Conservation (phyloP, 1,140 invertebrate genomes). For the Sweltsa coloradensis region DNA sequence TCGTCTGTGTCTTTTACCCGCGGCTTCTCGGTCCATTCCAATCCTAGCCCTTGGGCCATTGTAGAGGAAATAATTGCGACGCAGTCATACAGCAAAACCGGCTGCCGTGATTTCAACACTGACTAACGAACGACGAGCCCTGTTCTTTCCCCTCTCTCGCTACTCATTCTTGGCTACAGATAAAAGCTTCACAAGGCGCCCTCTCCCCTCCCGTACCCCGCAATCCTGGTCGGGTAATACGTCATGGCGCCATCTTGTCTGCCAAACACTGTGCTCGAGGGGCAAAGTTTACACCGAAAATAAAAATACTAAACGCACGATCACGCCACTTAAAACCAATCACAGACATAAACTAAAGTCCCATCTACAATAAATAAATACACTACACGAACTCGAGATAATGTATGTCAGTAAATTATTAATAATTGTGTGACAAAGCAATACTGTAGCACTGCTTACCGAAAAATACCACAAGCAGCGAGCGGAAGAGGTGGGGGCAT, state of each 20-base stretch:
- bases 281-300: not conserved
- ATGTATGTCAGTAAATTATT: no score
- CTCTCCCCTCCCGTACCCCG: constrained; percentile 4
- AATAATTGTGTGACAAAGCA: no score
- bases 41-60: constrained; percentile 15
- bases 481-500: no score
- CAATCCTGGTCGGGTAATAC: not conserved
- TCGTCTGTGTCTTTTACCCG: constrained; percentile 24
- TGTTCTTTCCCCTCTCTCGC: constrained; percentile 15
- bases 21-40: constrained; percentile 28
- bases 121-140: constrained; percentile 22
- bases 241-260: constrained; percentile 5
- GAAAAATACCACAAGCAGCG: no score
- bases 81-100: constrained; percentile 15
- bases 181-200: constrained; percentile 3
- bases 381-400: no score
- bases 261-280: not conserved
- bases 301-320: no score
- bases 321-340: no score
- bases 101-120: constrained; percentile 35
- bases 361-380: no score
- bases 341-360: no score
- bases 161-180: constrained; percentile 13
- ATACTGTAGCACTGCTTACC: no score
- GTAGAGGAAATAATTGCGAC: constrained; percentile 2